phyloP scores from a whole-genome alignment of 2,888 invertebrate species.

The Oscheius sp. region DNA sequence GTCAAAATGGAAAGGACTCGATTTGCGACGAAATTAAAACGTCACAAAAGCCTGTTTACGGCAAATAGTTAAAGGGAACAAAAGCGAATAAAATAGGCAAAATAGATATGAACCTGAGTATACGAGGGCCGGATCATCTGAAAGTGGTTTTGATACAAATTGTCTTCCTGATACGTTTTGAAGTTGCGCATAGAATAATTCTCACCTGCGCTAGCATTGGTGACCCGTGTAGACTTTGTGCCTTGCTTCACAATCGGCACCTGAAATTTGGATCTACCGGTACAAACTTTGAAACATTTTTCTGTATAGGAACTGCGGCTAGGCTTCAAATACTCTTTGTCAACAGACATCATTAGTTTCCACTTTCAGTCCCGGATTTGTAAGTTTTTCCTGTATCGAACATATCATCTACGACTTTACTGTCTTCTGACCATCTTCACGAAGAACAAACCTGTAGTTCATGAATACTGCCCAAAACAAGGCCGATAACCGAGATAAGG shows the following conservation, averaged over 20 bases:
- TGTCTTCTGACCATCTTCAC: too few species aligned
- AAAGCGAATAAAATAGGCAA: slow-evolving; percentile 13
- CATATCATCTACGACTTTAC: too few species aligned
- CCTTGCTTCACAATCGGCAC: slow-evolving; percentile 60
- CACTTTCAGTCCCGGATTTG: too few species aligned
- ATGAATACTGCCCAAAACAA: slow-evolving; percentile 68
- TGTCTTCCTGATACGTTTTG: background rate
- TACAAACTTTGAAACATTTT: background rate
- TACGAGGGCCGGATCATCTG: background rate
- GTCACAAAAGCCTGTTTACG: slow-evolving; percentile 28
- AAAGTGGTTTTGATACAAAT: slow-evolving; percentile 5
- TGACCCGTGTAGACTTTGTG: slow-evolving; percentile 43
- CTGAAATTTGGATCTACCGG: slow-evolving; percentile 32
- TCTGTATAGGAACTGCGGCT: too few species aligned
- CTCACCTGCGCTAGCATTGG: slow-evolving; percentile 44
- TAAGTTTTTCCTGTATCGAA: too few species aligned
- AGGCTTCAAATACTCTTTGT: background rate
- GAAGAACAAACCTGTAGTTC: slow-evolving; percentile 59
- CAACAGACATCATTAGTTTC: too few species aligned
- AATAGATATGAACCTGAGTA: slow-evolving; percentile 22
- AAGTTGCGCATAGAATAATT: background rate
- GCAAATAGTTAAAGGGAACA: background rate
- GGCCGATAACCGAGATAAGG: slow-evolving; percentile 66
- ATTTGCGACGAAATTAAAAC: slow-evolving; percentile 11
- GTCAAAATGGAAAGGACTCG: too few species aligned